Base-by-base conservation (phyloP, 2,888 invertebrate species). In the Drosophila tripunctata region DNA sequence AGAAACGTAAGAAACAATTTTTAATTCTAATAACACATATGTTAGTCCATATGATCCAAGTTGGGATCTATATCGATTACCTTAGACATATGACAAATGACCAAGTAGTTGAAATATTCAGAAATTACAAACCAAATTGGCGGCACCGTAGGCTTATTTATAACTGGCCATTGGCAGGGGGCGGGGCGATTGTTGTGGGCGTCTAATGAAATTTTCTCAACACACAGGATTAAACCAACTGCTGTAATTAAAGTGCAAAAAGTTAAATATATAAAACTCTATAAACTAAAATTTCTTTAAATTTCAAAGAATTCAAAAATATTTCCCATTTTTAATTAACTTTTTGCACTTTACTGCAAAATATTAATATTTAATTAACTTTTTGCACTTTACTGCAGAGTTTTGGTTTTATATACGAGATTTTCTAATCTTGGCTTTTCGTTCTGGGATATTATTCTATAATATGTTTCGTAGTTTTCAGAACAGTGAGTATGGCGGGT, bases 1-100 rank as follows among this genome's bases (percentile, higher is more conserved):
- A 91, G 83, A 90, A 90, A 90, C 90, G 90, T 90, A 90, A 90
- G 90, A 90, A 88, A 84, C 72, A 61, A 78, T 72, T 82, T 82
- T 87, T 84, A 82, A 87, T 81, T 69, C 64, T 80, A 87, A 82
- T 81, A 43, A 81, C 65, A 81, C 75, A 84, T 66, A 67, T 85
- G 86, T 82, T 81, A 78, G 79, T 68, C 67, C 66, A 65, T 33
- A 66, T n/a, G n/a, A n/a, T 44, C 38, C 58, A 69, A 78, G 70
- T 73, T 65, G 60, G 50, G 27, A 15, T 36, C 30, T 40, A 54
- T 64, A 58, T 48, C 33, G 40, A 50, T 50, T 8, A 24, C n/a
- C 30, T 7, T 57, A 72, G 64, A 35, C 55, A 41, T 57, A 60
- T n/a, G n/a, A n/a, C 71, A 69, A 70, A 70, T 61, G 52, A 54